Evolutionary conservation across 2,888 invertebrate genomes (phyloP).

Genomic region (Aelia acuminata): DNA sequence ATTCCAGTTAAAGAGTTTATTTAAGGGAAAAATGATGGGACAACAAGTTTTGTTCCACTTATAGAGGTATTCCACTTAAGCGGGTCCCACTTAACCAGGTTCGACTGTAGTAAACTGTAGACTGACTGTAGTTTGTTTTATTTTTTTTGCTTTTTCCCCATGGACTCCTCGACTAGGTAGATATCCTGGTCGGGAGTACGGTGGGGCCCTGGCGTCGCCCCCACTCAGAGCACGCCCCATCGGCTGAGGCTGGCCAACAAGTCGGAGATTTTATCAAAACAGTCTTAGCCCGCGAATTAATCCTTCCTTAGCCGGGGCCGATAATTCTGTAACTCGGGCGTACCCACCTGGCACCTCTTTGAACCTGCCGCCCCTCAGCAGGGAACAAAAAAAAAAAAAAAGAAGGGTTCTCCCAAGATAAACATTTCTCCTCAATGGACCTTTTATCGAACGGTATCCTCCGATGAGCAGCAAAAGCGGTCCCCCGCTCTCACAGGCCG

Average conservation of each 20-base stretch:
- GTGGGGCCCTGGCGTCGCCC: slow-evolving; percentile 7
- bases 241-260: slow-evolving; percentile 6
- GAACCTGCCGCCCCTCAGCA: not conserved
- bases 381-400: not conserved
- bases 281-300: slow-evolving; percentile 64
- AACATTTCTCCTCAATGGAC: slow-evolving; percentile 44
- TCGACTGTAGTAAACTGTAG: too few relatives aligned
- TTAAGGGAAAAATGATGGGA: too few relatives aligned
- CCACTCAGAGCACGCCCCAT: not conserved
- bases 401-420: slow-evolving; percentile 33
- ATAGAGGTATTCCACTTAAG: too few relatives aligned
- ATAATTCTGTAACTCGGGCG: slow-evolving; percentile 17
- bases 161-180: not conserved
- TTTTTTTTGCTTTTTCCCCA: not conserved
- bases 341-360: slow-evolving; percentile 31
- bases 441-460: slow-evolving; percentile 24
- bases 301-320: slow-evolving; percentile 58
- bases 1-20: too few relatives aligned
- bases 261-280: slow-evolving; percentile 64
- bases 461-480: slow-evolving; percentile 10
- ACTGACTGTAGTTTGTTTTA: too few relatives aligned
- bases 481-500: not conserved
- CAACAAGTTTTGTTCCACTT: too few relatives aligned
- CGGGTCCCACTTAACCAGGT: too few relatives aligned
- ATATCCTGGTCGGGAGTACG: not conserved